Conservation (phyloP, 2,797 vertebrate species). For the Tapirus indicus region DNA sequence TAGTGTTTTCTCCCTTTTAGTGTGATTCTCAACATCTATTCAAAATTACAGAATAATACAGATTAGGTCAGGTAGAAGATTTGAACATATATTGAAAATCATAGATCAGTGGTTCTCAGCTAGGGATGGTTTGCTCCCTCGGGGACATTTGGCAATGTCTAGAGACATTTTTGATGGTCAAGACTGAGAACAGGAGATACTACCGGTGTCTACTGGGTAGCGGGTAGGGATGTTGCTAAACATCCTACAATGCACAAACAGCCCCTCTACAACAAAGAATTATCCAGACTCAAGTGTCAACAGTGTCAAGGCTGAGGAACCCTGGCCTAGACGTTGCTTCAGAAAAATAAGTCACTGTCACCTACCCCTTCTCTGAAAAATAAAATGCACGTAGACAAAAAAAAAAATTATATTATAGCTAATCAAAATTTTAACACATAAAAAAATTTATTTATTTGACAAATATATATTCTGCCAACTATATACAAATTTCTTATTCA, state of each 20-base stretch:
- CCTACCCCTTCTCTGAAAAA: not conserved
- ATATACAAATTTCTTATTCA: conserved; percentile 8
- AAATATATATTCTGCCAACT: not conserved
- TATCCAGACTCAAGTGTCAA: not conserved
- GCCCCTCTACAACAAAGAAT: not conserved
- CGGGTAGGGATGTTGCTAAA: not conserved
- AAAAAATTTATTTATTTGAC: not conserved
- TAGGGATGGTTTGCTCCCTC: not conserved
- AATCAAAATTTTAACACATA: conserved; percentile 26
- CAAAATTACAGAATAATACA: not conserved
- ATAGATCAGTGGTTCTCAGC: not conserved
- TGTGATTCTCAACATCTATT: not conserved
- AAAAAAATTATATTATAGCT: not conserved
- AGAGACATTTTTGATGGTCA: not conserved
- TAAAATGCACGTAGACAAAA: not conserved
- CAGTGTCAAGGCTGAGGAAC: not conserved
- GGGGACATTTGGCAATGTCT: not conserved
- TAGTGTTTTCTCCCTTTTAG: not conserved
- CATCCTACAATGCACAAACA: not conserved
- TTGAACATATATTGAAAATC: not conserved
- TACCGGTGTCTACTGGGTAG: not conserved
- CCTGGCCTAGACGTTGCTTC: not conserved
- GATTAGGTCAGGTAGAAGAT: not conserved
- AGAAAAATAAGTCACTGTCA: not conserved
- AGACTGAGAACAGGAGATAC: not conserved